phyloP scores from a whole-genome alignment of 2,797 vertebrate species.

The Cygnus olor region DNA sequence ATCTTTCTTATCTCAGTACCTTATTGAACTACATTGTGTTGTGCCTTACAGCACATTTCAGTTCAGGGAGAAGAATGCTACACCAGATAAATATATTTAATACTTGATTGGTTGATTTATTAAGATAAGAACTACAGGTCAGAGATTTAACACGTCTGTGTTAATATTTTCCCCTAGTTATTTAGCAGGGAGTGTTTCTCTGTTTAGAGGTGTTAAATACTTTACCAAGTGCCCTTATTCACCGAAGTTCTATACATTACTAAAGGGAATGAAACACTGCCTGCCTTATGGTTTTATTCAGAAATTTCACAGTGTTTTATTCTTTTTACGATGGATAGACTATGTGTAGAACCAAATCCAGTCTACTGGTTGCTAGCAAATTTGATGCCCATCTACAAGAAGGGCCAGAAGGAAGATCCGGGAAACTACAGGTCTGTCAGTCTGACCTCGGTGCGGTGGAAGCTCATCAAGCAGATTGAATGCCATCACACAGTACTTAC shows the following conservation, averaged over 20 bases:
- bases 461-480: too few relatives aligned
- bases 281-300: not conserved
- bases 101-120: too few relatives aligned
- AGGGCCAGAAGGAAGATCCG: too few relatives aligned
- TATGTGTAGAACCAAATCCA: not conserved
- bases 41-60: not conserved
- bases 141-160: not conserved
- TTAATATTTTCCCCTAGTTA: not conserved
- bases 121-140: not conserved
- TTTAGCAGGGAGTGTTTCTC: not conserved
- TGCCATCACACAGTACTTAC: too few relatives aligned
- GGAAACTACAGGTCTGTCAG: too few relatives aligned
- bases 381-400: too few relatives aligned
- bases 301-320: not conserved
- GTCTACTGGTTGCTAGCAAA: too few relatives aligned
- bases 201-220: not conserved
- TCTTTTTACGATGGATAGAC: not conserved
- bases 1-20: not conserved
- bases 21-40: not conserved
- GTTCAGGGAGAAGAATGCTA: not conserved
- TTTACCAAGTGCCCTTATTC: not conserved
- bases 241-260: not conserved
- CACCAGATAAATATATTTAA: not conserved
- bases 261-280: not conserved
- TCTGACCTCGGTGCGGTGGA: too few relatives aligned